phyloP scores from a whole-genome alignment of 2,888 invertebrate genomes.

The Archips crataeganus region DNA sequence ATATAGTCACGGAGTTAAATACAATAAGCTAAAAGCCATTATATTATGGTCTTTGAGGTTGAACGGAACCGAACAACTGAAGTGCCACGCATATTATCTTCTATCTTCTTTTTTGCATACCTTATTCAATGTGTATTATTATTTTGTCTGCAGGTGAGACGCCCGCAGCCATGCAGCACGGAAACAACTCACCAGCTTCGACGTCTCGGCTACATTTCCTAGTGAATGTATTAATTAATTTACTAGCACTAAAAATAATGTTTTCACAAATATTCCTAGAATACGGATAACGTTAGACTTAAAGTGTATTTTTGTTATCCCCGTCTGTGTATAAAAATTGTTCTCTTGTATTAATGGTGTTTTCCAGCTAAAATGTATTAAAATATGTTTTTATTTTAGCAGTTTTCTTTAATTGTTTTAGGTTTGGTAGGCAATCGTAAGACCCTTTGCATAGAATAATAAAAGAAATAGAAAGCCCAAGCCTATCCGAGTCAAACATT shows the following conservation, averaged over 20 bases:
- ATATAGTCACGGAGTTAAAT: too few relatives aligned
- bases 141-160: conserved; percentile 87
- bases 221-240: conserved; percentile 43
- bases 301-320: conserved; percentile 26
- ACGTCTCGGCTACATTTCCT: conserved; percentile 53
- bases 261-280: conserved; percentile 52
- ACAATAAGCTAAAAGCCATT: too few relatives aligned
- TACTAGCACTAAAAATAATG: conserved; percentile 57
- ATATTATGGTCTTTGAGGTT: too few relatives aligned
- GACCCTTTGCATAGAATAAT: too few relatives aligned
- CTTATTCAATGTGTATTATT: background rate
- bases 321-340: conserved; percentile 23
- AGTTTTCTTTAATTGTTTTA: too few relatives aligned
- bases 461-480: too few relatives aligned
- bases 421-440: too few relatives aligned
- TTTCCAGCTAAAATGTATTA: conserved; percentile 25
- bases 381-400: too few relatives aligned
- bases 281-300: conserved; percentile 66
- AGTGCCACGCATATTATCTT: too few relatives aligned
- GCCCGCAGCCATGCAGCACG: conserved; percentile 91
- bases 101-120: too few relatives aligned
- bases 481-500: too few relatives aligned
- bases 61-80: too few relatives aligned
- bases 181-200: conserved; percentile 80
- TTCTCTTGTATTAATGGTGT: conserved; percentile 33